These are phyloP conservation scores for Euthynnus affinis DNA, from an alignment of 2,797 vertebrate species.

Conservation along the genomic window DNA sequence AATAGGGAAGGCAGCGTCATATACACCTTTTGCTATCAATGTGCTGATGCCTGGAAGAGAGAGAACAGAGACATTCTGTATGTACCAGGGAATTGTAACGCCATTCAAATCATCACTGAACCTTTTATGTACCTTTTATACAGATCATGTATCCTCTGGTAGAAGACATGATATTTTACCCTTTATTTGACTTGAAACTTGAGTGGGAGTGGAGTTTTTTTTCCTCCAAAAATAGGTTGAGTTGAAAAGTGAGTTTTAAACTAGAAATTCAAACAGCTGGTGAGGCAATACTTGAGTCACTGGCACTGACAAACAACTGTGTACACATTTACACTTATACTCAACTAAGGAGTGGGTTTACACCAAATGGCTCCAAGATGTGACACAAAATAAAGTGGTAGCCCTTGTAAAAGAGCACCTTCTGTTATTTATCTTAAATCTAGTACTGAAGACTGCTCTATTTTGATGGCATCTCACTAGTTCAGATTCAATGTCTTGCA, in stretches of 20 bases:
- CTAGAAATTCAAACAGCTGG: conserved; percentile 12
- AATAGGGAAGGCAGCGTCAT: conserved; percentile 96
- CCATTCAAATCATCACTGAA: neutral
- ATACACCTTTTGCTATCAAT: conserved; percentile 94
- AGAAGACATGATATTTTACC: neutral
- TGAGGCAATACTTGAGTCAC: conserved; percentile 15
- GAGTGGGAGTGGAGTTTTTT: neutral
- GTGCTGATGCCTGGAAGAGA: conserved; percentile 91
- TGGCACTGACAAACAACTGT: neutral
- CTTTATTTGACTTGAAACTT: neutral
- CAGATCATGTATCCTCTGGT: neutral
- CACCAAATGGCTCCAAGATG: conserved; percentile 26
- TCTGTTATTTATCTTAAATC: conserved; percentile 20
- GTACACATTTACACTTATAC: neutral
- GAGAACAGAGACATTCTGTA: conserved; percentile 1
- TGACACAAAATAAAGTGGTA: conserved; percentile 20
- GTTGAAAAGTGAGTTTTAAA: neutral
- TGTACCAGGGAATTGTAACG: neutral
- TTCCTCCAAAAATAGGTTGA: neutral
- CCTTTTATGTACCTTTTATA: neutral
- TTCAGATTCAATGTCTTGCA: neutral
- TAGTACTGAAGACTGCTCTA: neutral
- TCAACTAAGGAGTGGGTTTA: conserved; percentile 5
- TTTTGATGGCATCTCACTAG: neutral
- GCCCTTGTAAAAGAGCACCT: conserved; percentile 18